Percentiles rank a stretch among this genome's conserved stretches.
Conservation (phyloP, 2,113 vertebrate genomes). For the Cyprinodon tularosa region DNA sequence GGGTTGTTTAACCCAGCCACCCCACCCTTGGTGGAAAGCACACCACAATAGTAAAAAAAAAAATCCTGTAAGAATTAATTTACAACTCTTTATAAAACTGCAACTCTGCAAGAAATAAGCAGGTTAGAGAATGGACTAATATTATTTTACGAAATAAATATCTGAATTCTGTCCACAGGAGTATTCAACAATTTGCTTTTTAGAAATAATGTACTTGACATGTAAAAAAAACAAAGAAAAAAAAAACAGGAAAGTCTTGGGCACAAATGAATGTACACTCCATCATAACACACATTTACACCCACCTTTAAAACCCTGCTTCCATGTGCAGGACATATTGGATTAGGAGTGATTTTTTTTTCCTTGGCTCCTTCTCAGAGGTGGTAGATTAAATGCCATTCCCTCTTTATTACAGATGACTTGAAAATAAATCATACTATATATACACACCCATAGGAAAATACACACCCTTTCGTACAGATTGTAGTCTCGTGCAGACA, state of each 20-base stretch:
- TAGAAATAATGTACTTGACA: not conserved
- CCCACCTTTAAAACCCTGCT: slow-evolving; percentile 43
- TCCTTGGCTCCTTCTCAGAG: slow-evolving; percentile 58
- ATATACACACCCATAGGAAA: slow-evolving; percentile 50
- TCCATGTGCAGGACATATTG: slow-evolving; percentile 68
- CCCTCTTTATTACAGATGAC: slow-evolving; percentile 75
- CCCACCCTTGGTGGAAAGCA: no score
- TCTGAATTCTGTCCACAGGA: slow-evolving; percentile 24
- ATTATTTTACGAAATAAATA: slow-evolving; percentile 47
- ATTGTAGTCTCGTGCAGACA: slow-evolving; percentile 11
- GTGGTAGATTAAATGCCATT: slow-evolving; percentile 80
- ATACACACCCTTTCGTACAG: slow-evolving; percentile 7
- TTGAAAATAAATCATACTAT: slow-evolving; percentile 75
- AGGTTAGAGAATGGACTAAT: not conserved
- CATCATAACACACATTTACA: slow-evolving; percentile 9
- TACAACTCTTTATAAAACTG: no score
- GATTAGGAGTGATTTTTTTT: slow-evolving; percentile 71
- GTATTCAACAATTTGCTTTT: not conserved
- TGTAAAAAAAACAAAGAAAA: not conserved
- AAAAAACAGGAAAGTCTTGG: not conserved
- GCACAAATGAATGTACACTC: slow-evolving; percentile 15
- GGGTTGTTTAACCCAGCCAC: no score
- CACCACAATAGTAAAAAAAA: no score
- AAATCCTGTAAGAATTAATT: no score
- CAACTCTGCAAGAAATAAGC: no score